A percentile compares a stretch with the other conserved stretches of the same genome.
Conservation (phyloP, 2,113 vertebrate species). For the Trogon surrucura region DNA sequence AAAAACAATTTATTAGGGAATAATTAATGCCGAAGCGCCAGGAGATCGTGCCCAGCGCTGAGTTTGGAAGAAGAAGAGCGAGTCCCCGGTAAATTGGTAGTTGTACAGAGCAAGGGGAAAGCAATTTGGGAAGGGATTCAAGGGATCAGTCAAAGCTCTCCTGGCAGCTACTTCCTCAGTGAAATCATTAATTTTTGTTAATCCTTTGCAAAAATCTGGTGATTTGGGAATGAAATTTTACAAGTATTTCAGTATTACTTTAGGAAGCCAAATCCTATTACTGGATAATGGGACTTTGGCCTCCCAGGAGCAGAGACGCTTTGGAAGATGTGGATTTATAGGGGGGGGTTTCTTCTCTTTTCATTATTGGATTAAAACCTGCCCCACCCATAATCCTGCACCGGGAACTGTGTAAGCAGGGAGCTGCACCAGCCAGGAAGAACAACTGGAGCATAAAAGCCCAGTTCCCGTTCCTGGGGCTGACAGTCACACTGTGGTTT, state of each 20-base stretch:
- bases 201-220: conserved; percentile 50
- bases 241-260: background rate
- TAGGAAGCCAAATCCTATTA: conserved; percentile 49
- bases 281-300: background rate
- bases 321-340: background rate
- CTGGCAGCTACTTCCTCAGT: conserved; percentile 2
- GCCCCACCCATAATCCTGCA: background rate
- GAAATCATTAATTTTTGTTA: conserved; percentile 22
- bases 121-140: background rate
- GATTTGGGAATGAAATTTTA: background rate
- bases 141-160: background rate
- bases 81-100: background rate
- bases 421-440: background rate
- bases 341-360: background rate
- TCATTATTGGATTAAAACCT: conserved; percentile 11
- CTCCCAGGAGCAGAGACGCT: background rate
- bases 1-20: conserved; percentile 6
- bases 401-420: background rate
- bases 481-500: background rate
- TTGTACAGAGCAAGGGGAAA: background rate
- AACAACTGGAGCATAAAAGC: background rate
- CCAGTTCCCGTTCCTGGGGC: fast-evolving
- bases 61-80: background rate
- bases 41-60: fast-evolving
- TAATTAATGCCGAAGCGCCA: background rate